These are phyloP conservation scores for Orussus abietinus DNA, from an alignment of 1,140 invertebrate species.

Conservation along the genomic window DNA sequence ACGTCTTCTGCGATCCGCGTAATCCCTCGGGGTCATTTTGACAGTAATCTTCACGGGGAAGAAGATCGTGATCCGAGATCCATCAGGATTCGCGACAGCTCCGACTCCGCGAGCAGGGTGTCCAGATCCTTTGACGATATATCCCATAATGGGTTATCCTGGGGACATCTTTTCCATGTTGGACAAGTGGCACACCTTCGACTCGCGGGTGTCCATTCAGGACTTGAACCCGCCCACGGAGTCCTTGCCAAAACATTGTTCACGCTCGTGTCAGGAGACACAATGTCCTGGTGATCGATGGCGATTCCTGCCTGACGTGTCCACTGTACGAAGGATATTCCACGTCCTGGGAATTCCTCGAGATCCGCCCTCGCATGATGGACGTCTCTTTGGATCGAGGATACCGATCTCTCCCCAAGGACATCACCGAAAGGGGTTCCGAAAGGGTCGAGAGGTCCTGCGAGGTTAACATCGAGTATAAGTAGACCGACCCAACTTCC, in stretches of 20 bases:
- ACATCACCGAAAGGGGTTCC: no score
- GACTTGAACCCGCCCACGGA: constrained; percentile 35
- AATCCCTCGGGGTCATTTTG: no score
- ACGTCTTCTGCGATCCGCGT: no score
- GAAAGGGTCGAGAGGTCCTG: no score
- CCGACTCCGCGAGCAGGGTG: neutral
- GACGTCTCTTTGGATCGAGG: neutral
- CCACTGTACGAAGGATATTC: no score
- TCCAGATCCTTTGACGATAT: constrained; percentile 7
- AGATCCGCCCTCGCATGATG: no score
- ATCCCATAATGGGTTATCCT: constrained; percentile 28
- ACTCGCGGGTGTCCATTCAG: constrained; percentile 36
- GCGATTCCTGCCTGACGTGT: constrained; percentile 3
- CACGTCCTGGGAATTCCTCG: neutral
- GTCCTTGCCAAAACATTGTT: constrained; percentile 45
- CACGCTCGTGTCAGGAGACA: constrained; percentile 28
- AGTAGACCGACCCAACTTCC: no score
- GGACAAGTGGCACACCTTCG: constrained; percentile 29
- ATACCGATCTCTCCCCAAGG: no score
- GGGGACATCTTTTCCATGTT: constrained; percentile 17
- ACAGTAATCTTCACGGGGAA: no score
- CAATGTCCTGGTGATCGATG: constrained; percentile 18
- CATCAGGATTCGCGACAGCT: neutral
- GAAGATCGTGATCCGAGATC: neutral
- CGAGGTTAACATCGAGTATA: no score